These are phyloP conservation scores for Gallinago nigripennis DNA, from an alignment of 2,797 vertebrate species.

Conservation along the genomic window DNA sequence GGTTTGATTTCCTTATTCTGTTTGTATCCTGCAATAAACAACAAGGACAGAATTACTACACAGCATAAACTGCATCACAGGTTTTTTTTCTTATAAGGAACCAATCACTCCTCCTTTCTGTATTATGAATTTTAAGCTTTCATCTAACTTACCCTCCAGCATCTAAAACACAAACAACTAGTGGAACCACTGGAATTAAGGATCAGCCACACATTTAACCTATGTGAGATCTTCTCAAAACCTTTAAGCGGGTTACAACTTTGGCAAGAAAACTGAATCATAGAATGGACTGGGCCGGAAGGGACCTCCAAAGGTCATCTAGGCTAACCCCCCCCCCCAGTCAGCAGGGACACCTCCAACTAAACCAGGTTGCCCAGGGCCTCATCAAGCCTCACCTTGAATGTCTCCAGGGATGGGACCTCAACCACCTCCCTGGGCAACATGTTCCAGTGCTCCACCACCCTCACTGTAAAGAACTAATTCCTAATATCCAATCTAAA, in stretches of 20 bases:
- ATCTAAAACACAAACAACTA: not conserved
- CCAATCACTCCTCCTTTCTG: not conserved
- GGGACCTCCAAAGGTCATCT: too few relatives aligned
- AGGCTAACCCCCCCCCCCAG: too few relatives aligned
- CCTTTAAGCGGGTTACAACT: not conserved
- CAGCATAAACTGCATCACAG: not conserved
- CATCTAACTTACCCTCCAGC: not conserved
- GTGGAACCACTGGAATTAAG: not conserved
- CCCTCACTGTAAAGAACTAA: too few relatives aligned
- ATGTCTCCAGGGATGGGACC: too few relatives aligned
- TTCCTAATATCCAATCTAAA: too few relatives aligned
- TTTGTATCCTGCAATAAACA: conserved; percentile 58
- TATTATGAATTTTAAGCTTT: not conserved
- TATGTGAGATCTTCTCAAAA: not conserved
- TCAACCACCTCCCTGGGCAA: too few relatives aligned
- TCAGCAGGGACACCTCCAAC: too few relatives aligned
- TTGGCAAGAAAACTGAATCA: not conserved
- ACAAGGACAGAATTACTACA: not conserved
- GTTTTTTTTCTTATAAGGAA: not conserved
- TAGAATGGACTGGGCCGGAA: too few relatives aligned
- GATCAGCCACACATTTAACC: not conserved
- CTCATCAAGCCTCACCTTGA: too few relatives aligned
- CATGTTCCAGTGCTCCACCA: too few relatives aligned
- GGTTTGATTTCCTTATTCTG: conserved; percentile 14
- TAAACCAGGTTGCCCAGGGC: too few relatives aligned